Evolutionary conservation across 2,113 vertebrate genomes (phyloP).

Genomic region (Antigone vipio): DNA sequence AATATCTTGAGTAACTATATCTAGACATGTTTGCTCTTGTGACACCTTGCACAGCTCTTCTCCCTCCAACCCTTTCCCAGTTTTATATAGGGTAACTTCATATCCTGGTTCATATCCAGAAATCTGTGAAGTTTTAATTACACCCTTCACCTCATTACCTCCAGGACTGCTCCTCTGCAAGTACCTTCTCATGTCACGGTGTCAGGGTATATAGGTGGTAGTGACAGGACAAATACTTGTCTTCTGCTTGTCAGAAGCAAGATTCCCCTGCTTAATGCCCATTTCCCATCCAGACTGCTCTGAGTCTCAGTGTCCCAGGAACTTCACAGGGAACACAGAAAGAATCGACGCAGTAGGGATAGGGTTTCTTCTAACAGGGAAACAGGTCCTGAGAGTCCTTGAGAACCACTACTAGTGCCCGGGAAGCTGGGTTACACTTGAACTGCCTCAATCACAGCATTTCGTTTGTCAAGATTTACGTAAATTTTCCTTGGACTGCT

Average conservation of each 20-base stretch:
- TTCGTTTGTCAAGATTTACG: background rate
- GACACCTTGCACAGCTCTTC: background rate
- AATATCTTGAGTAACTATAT: background rate
- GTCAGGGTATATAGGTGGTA: background rate
- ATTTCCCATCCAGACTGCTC: background rate
- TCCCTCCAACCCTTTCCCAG: background rate
- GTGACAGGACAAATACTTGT: background rate
- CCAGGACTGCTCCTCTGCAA: background rate
- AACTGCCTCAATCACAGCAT: background rate
- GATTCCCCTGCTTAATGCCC: background rate
- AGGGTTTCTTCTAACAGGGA: background rate
- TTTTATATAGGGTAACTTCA: background rate
- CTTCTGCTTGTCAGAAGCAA: background rate
- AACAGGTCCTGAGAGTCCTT: background rate
- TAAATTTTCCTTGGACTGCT: background rate
- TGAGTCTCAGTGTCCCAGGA: background rate
- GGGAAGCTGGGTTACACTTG: background rate
- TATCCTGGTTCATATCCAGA: background rate
- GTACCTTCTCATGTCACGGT: background rate
- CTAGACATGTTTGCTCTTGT: fast-evolving
- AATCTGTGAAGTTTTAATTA: background rate
- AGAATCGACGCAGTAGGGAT: background rate
- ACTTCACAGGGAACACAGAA: background rate
- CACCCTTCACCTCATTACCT: background rate
- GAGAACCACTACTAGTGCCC: background rate